A percentile compares a stretch with the other conserved stretches of the same genome.
These are phyloP conservation scores for Venusia cambrica DNA, from an alignment of 2,888 invertebrate species.

Conservation along the genomic window DNA sequence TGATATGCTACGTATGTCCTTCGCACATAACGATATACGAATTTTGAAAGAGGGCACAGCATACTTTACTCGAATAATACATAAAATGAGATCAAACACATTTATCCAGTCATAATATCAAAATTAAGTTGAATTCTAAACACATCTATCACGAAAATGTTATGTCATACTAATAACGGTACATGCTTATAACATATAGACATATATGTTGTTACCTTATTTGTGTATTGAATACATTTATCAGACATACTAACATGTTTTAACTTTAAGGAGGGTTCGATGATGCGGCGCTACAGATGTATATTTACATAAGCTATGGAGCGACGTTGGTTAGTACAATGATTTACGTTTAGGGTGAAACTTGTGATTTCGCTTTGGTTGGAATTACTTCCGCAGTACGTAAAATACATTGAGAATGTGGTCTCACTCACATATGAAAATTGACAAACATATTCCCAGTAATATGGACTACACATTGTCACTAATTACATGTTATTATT, in stretches of 20 bases:
- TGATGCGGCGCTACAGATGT: conserved; percentile 16
- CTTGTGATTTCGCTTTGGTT: conserved; percentile 45
- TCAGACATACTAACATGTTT: conserved; percentile 23
- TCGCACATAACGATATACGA: conserved; percentile 17
- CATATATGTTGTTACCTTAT: conserved; percentile 20
- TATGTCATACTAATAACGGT: conserved; percentile 11
- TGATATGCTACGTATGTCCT: conserved; percentile 31
- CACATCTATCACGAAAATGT: conserved; percentile 36
- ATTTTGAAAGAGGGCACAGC: conserved; percentile 18
- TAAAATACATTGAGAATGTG: conserved; percentile 35
- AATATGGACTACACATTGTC: conserved; percentile 32
- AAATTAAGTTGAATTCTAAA: conserved; percentile 47
- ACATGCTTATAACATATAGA: conserved; percentile 18
- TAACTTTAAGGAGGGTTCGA: conserved; percentile 8
- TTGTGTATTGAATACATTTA: conserved; percentile 28
- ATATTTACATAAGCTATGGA: conserved; percentile 26
- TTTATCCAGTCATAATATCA: conserved; percentile 54
- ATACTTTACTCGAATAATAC: conserved; percentile 53
- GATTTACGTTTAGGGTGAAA: conserved; percentile 19
- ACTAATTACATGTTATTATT: conserved; percentile 45
- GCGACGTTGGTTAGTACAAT: conserved; percentile 13
- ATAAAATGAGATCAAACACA: conserved; percentile 72
- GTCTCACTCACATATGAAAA: conserved; percentile 42
- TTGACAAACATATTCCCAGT: conserved; percentile 44
- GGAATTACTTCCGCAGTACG: conserved; percentile 33